These are phyloP conservation scores for Varecia variegata DNA, from an alignment of 2,797 vertebrate genomes.

Conservation along the genomic window DNA sequence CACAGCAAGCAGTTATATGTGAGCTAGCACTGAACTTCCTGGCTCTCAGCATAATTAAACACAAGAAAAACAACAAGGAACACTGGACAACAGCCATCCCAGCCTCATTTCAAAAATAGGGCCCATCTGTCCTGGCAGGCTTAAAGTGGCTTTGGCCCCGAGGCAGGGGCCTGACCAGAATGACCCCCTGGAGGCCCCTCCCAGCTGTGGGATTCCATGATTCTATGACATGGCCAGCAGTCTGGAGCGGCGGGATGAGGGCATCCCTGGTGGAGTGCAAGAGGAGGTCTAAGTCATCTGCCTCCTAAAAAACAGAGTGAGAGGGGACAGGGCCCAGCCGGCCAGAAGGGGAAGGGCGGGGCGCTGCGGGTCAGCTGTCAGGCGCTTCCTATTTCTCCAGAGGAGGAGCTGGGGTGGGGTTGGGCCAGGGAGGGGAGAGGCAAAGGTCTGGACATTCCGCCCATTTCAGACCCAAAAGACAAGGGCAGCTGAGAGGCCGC, in stretches of 20 bases:
- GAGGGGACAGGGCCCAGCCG: neutral
- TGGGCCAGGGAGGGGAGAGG: neutral
- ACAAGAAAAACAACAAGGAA: slow-evolving; percentile 29
- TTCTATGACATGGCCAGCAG: slow-evolving; percentile 71
- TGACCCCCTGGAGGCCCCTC: slow-evolving; percentile 50
- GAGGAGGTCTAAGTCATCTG: slow-evolving; percentile 64
- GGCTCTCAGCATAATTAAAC: neutral
- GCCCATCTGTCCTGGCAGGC: slow-evolving; percentile 56
- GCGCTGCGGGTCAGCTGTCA: neutral
- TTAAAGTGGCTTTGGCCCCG: neutral
- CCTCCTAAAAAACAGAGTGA: slow-evolving; percentile 60
- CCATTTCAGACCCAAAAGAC: slow-evolving; percentile 61
- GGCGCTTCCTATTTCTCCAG: neutral
- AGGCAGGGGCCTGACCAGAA: neutral
- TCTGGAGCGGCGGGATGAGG: slow-evolving; percentile 49
- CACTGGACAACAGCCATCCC: neutral
- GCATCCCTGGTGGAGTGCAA: neutral
- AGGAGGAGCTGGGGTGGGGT: neutral
- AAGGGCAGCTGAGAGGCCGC: slow-evolving; percentile 60
- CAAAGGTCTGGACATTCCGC: slow-evolving; percentile 45
- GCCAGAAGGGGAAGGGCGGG: neutral
- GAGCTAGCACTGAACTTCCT: neutral
- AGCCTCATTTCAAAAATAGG: slow-evolving; percentile 58
- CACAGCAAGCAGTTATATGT: neutral
- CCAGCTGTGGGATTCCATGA: slow-evolving; percentile 62